phyloP scores from a whole-genome alignment of 2,113 vertebrate genomes.

The Gracilinanus agilis region DNA sequence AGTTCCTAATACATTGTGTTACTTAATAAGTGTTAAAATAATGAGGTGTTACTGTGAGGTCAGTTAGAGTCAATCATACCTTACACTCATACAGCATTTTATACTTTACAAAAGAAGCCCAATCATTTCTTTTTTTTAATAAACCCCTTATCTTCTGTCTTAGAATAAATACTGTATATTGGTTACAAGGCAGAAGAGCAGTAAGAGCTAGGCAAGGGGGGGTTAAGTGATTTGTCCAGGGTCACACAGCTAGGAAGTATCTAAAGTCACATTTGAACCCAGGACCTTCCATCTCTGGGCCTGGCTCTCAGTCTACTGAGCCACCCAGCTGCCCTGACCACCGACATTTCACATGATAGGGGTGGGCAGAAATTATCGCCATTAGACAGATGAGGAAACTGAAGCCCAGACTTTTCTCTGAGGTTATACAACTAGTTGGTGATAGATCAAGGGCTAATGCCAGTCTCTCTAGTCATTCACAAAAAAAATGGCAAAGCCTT shows the following conservation, averaged over 20 bases:
- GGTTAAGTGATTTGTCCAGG: too few relatives aligned
- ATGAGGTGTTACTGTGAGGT: not conserved
- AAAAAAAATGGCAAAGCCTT: not conserved
- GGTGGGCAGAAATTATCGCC: not conserved
- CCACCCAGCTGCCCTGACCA: too few relatives aligned
- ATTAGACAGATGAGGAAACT: not conserved
- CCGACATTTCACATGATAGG: not conserved
- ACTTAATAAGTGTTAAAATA: not conserved
- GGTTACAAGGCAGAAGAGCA: too few relatives aligned
- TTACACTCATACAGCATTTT: not conserved
- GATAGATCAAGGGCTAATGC: not conserved
- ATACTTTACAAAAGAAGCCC: not conserved
- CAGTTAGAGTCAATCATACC: not conserved
- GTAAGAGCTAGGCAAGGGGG: too few relatives aligned
- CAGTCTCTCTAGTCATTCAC: not conserved
- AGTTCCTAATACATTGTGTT: not conserved
- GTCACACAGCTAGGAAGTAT: too few relatives aligned
- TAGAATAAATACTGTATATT: too few relatives aligned
- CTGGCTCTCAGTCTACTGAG: too few relatives aligned
- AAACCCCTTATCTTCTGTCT: too few relatives aligned
- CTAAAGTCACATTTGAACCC: too few relatives aligned
- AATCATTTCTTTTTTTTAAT: too few relatives aligned
- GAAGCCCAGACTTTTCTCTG: not conserved
- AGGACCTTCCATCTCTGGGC: too few relatives aligned
- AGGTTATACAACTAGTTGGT: not conserved